Base-by-base conservation (phyloP, 1,140 invertebrate species). In the Campoletis sonorensis region DNA sequence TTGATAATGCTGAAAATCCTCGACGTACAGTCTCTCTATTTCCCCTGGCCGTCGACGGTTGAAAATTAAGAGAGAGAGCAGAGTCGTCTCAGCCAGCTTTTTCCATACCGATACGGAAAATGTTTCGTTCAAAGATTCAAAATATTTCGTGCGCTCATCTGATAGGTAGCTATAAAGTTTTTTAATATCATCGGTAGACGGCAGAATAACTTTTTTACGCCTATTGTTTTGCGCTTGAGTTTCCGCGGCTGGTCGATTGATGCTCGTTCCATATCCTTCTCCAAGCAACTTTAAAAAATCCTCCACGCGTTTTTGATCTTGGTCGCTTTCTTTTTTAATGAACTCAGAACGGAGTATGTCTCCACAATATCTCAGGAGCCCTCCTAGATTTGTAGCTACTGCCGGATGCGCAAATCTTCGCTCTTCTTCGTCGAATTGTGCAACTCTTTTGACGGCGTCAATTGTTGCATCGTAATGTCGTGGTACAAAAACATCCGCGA, bases 181-280 rank as follows among this genome's bases (percentile, higher is more conserved):
- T 37, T 23, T 78, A 1, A 83, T 77, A 45, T 83, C 82, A 1
- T 83, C 73, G 8, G 21, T 51, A 15, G 40, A 33, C 10, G 79
- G 82, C 16, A 83, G 40, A 15, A 71, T 45, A 8, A 78, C 67
- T 78, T 77, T 54, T 49, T 80, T 83, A 45, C 64, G 61, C 33
- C 82, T 26, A 16, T 61, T 77, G 7, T 72, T 77, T 23, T 80
- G 71, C 1, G 54, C 61, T 37, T 72, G 72, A 13, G 82, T 78
- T 18, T 83, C 82, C 0, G 75, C 30, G 1, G 58, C 80, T n/a
- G 33, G 58, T 71, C 80, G 75, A 13, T 81, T 81, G 13, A 83
- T 79, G 64, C 67, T 79, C 10, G 45, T 67, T 8, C 80, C 79
- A 45, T 71, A 83, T 13, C 40, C 33, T 11, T 72, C 67, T 0